Conservation (phyloP, 2,797 vertebrate species). For the Dermochelys coriacea region DNA sequence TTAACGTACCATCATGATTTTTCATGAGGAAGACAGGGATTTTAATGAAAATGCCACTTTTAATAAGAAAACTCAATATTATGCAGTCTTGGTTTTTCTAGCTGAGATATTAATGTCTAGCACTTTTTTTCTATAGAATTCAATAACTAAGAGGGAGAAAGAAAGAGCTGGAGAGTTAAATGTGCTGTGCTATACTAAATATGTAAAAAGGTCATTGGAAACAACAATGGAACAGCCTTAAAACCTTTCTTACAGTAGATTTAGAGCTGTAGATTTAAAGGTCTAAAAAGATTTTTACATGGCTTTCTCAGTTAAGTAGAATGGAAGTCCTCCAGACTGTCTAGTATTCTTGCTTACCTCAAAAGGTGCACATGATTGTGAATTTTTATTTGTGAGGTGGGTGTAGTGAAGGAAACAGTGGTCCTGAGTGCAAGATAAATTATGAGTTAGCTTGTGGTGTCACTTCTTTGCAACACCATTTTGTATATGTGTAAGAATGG, state of each 20-base stretch:
- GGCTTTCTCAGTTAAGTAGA: conserved; percentile 8
- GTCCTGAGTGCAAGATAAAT: background rate
- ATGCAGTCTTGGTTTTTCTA: conserved; percentile 62
- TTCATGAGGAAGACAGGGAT: conserved; percentile 54
- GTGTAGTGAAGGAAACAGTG: background rate
- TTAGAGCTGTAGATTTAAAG: no score
- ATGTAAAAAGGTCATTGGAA: conserved; percentile 17
- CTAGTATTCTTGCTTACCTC: background rate
- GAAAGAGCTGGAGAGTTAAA: conserved; percentile 1
- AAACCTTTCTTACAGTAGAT: background rate
- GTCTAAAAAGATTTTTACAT: background rate
- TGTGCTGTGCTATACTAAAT: background rate
- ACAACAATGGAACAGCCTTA: background rate
- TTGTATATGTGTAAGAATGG: background rate
- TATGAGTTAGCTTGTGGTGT: background rate
- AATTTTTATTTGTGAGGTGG: background rate
- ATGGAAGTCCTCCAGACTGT: background rate
- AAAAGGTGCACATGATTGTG: background rate
- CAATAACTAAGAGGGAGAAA: conserved; percentile 44
- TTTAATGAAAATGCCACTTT: conserved; percentile 82
- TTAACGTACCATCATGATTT: conserved; percentile 61
- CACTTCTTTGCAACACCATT: fast-evolving
- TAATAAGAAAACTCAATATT: conserved; percentile 77
- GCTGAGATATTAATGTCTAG: conserved; percentile 62
- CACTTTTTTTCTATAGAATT: conserved; percentile 43